Evolutionary conservation across 1,140 invertebrate genomes (phyloP), one percentile per base, ranked within the genome.

Genomic region (Drosophila rhopaloa): DNA sequence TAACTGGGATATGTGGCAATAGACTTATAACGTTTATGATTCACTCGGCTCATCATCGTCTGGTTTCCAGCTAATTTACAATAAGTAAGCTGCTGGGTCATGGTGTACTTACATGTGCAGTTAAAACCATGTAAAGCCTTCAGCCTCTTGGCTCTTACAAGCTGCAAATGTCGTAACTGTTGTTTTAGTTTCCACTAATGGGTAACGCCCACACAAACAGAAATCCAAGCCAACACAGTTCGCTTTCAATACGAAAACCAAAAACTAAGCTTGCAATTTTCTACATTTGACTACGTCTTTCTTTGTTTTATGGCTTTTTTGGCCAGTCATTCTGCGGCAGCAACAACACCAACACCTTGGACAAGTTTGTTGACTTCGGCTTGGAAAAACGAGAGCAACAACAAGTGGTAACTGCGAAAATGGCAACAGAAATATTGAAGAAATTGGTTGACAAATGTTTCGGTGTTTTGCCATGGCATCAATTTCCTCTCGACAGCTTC

Each of bases 361-460:
- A 79, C 70, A 82, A 86, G 82, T 86, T 86, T 86, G 80, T 86
- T 86, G 82, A 86, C 82, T 88, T 67, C 76, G 16, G 35, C 35
- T 75, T 63, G 72, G 47, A 62, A 79, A 73, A 79, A 85, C 65
- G 73, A 57, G 80, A 72, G 46, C 56, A 66, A 51, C 70, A 81
- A 62, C 58, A 73, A 53, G 46, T 35, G 37, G 41, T 16, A 40
- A 55, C 24, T 61, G 59, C 27, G 47, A 56, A 75, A 78, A 60
- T 76, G 62, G 44, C 60, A 38, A 79, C 54, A 59, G n/a, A 59
- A 54, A 47, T 76, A 72, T 72, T 79, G 38, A 88, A 88, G 79
- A 88, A 86, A 88, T 86, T 83, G 73, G 73, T 79, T 89, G 84
- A 80, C 80, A 83, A 80, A 71, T 50, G 29, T 44, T 62, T 41